Evolutionary conservation across 2,888 invertebrate genomes (phyloP), one percentile per base, ranked within the genome.

Genomic region (Drosophila picticornis): DNA sequence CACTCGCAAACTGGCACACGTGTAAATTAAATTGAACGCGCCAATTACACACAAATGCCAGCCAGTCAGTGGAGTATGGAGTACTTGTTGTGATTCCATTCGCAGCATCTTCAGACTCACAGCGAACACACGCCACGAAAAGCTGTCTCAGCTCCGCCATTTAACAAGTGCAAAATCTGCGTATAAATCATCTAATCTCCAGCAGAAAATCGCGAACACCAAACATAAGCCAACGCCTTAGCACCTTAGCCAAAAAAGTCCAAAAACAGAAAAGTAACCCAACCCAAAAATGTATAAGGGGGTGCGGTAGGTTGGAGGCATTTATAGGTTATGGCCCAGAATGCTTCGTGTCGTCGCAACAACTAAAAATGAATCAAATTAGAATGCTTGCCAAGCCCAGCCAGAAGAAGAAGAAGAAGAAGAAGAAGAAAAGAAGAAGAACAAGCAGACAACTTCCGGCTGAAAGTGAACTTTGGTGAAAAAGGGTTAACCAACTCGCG

Each of bases 141-240:
- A 56, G 61, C 48, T 52, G 57, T 48, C 32, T 58, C 50, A 62
- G 63, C 38, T 46, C 46, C 38, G 69, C 46, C 75, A 75, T 75
- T 78, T 68, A 84, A 83, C 83, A 87, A 83, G 82, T 85, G 72
- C 70, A 77, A 82, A 85, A 86, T 87, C 87, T 85, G 73, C 73
- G 78, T 68, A 87, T 85, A 87, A 85, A 87, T 87, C 87, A 82
- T 73, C 75, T 87, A 83, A 87, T 87, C 85, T 86, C 59, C 72
- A 56, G 58, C 68, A 58, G 75, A 69, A 72, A 82, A 83, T 83
- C 79, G 79, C 80, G 64, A 59, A 66, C 78, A 58, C 51, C 64
- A 61, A 75, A 72, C 61, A 75, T 71, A 64, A 69, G 68, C 71
- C 82, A 80, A 75, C 78, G 82, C 69, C 83, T 84, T 82, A 73